phyloP scores from a whole-genome alignment of 35 echinoderm and acorn worm genomes.

The Apostichopus parvimensis region DNA sequence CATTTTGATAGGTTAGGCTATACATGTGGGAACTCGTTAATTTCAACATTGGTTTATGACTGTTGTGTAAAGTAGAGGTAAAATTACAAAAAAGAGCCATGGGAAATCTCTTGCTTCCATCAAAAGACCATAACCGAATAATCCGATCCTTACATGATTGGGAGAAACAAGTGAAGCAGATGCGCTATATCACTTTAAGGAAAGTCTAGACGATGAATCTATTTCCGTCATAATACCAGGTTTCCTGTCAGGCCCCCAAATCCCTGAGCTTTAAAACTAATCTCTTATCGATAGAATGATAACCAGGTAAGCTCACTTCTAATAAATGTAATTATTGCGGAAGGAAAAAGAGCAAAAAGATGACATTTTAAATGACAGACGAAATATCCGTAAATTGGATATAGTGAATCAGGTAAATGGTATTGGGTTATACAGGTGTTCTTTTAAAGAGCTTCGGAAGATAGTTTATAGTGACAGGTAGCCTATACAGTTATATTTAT shows the following conservation, averaged over 20 bases:
- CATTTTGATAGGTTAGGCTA: too few relatives aligned
- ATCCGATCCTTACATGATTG: too few relatives aligned
- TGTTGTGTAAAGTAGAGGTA: too few relatives aligned
- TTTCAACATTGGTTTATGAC: too few relatives aligned
- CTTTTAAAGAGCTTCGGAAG: background rate
- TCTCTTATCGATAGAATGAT: slow-evolving; percentile 11
- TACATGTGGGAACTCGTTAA: too few relatives aligned
- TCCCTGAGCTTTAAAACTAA: slow-evolving; percentile 5
- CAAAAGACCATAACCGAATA: too few relatives aligned
- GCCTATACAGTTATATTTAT: background rate
- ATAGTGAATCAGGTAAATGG: background rate
- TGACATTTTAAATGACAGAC: background rate
- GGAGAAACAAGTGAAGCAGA: too few relatives aligned
- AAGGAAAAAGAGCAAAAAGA: background rate
- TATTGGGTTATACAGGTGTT: background rate
- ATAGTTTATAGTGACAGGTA: background rate
- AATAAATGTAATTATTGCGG: background rate
- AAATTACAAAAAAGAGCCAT: too few relatives aligned
- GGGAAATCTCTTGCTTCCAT: too few relatives aligned
- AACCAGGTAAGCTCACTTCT: background rate
- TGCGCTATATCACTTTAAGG: background rate
- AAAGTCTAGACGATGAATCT: slow-evolving; percentile 7
- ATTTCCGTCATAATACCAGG: slow-evolving; percentile 4
- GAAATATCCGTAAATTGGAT: background rate
- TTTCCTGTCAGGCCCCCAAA: background rate